A percentile compares a stretch with the other conserved stretches of the same genome.
Conservation (phyloP, 1,140 invertebrate species). For the Stenopsyche tienmushanensis region DNA sequence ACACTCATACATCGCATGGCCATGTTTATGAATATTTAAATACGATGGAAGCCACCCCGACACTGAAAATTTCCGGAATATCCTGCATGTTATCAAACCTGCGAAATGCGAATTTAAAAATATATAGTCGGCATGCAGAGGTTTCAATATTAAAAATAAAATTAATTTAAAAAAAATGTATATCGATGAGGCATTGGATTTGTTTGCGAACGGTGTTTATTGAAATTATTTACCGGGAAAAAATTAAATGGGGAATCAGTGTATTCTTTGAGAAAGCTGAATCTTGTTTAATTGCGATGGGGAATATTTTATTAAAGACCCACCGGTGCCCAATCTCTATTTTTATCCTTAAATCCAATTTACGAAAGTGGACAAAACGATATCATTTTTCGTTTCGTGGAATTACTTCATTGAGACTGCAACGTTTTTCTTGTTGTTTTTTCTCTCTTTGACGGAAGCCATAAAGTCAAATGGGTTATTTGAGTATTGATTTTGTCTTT, state of each 20-base stretch:
- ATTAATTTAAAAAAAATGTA: neutral
- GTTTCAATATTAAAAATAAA: neutral
- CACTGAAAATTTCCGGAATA: too few relatives aligned
- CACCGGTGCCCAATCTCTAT: neutral
- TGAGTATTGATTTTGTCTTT: slow-evolving; percentile 30
- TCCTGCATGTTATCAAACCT: too few relatives aligned
- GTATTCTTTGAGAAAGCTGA: neutral
- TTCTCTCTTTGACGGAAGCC: slow-evolving; percentile 38
- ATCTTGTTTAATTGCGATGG: neutral
- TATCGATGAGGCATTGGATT: neutral
- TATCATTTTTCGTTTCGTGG: slow-evolving; percentile 36
- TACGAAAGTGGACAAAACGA: slow-evolving; percentile 36
- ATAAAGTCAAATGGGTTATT: slow-evolving; percentile 38
- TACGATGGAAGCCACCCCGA: too few relatives aligned
- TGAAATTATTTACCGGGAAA: too few relatives aligned
- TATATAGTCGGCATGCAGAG: too few relatives aligned
- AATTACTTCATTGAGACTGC: slow-evolving; percentile 26
- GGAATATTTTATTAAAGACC: neutral
- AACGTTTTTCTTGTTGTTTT: slow-evolving; percentile 31
- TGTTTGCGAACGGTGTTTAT: neutral
- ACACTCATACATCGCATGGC: too few relatives aligned
- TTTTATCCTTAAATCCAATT: slow-evolving; percentile 36
- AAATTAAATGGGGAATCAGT: too few relatives aligned
- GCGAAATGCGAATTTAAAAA: too few relatives aligned
- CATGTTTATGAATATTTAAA: too few relatives aligned